phyloP scores from a whole-genome alignment of 2,888 invertebrate genomes.

The Drosophila ezoana region DNA sequence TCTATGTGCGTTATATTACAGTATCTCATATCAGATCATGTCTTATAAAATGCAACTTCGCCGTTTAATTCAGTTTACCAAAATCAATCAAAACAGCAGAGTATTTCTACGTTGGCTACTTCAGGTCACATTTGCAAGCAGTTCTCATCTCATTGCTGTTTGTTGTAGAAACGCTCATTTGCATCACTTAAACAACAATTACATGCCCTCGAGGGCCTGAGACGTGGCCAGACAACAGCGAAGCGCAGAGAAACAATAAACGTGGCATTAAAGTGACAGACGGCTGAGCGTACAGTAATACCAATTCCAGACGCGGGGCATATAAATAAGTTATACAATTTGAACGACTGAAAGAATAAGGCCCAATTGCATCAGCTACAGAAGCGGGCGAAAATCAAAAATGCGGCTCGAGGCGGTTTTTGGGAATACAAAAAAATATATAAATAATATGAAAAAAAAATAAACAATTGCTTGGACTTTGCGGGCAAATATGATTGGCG shows the following conservation, averaged over 20 bases:
- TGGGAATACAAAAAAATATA: not conserved
- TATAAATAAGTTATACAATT: slow-evolving; percentile 59
- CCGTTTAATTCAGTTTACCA: too few species aligned
- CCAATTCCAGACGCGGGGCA: slow-evolving; percentile 26
- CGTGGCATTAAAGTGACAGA: slow-evolving; percentile 58
- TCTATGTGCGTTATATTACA: too few species aligned
- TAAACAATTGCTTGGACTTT: slow-evolving; percentile 18
- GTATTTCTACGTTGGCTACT: slow-evolving; percentile 6
- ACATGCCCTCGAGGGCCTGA: slow-evolving; percentile 57
- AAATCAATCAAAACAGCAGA: not conserved
- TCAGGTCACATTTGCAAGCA: not conserved
- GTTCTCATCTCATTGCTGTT: slow-evolving; percentile 27
- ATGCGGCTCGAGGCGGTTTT: slow-evolving; percentile 48
- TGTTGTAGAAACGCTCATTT: slow-evolving; percentile 60
- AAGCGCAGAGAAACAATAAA: slow-evolving; percentile 57
- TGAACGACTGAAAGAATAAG: slow-evolving; percentile 18
- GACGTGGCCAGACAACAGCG: slow-evolving; percentile 6
- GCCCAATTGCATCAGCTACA: slow-evolving; percentile 14
- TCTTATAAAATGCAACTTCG: too few species aligned
- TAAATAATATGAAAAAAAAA: not conserved
- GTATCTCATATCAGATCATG: too few species aligned
- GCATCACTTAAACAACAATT: slow-evolving; percentile 75
- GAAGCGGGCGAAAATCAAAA: slow-evolving; percentile 51
- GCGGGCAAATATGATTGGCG: slow-evolving; percentile 49
- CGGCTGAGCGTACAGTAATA: slow-evolving; percentile 27